phyloP scores from a whole-genome alignment of 2,113 vertebrate genomes.

The Crocuta crocuta region DNA sequence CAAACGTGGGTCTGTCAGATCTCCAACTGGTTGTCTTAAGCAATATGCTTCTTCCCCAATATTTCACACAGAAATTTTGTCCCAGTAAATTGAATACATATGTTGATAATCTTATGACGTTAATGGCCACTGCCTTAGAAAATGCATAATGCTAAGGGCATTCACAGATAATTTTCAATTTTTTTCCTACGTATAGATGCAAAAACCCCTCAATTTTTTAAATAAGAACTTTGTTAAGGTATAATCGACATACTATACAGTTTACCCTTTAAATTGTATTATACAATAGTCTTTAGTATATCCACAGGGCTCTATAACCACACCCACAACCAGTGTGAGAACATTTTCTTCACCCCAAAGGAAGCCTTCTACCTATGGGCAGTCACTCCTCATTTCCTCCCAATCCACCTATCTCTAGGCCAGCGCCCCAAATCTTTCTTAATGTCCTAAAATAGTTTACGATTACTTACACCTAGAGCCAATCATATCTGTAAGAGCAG shows the following conservation, averaged over 20 bases:
- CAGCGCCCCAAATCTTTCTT: not conserved
- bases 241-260: not conserved
- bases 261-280: not conserved
- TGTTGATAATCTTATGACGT: not conserved
- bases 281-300: not conserved
- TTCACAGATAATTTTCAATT: not conserved
- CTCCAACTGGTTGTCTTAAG: not conserved
- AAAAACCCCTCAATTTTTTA: not conserved
- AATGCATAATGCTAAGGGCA: not conserved
- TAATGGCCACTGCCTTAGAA: not conserved
- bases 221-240: not conserved
- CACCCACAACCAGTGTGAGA: not conserved
- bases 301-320: not conserved
- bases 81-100: not conserved
- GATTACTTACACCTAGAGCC: not conserved
- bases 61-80: slow-evolving; percentile 20
- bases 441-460: slow-evolving; percentile 25
- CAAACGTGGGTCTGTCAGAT: not conserved
- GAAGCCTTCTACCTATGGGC: not conserved
- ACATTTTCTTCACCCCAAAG: not conserved
- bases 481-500: not conserved
- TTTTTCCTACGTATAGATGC: not conserved
- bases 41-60: not conserved
- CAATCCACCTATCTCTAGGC: not conserved
- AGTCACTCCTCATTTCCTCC: not conserved